phyloP scores from a whole-genome alignment of 1,140 invertebrate genomes.

The Papilio helenus region DNA sequence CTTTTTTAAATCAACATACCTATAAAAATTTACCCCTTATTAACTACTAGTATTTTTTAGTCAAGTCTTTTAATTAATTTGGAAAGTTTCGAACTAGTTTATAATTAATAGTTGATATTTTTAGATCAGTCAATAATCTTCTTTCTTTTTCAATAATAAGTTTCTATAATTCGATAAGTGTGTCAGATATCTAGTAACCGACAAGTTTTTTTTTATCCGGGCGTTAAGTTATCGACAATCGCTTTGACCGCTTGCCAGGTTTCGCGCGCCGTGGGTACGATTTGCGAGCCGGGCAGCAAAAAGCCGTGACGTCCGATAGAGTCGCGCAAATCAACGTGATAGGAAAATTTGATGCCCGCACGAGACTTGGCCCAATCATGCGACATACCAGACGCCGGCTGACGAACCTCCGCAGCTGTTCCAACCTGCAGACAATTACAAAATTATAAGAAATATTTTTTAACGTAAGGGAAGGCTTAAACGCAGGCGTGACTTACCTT shows the following conservation, averaged over 20 bases:
- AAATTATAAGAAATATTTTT: not conserved
- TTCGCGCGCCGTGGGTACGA: slow-evolving; percentile 90
- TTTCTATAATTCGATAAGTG: slow-evolving; percentile 31
- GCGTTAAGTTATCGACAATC: slow-evolving; percentile 83
- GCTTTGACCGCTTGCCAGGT: slow-evolving; percentile 91
- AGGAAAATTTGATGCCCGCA: slow-evolving; percentile 88
- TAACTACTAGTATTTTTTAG: not conserved
- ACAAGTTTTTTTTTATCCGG: slow-evolving; percentile 42
- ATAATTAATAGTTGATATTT: not conserved
- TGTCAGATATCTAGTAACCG: slow-evolving; percentile 4
- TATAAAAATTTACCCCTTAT: not conserved
- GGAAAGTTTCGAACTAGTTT: not conserved
- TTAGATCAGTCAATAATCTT: not conserved
- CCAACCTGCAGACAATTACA: slow-evolving; percentile 66
- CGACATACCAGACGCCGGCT: slow-evolving; percentile 86
- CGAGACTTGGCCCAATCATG: slow-evolving; percentile 89
- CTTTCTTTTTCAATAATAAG: not conserved
- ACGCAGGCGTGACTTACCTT: slow-evolving; percentile 70
- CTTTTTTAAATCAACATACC: not conserved
- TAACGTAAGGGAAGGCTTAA: not conserved
- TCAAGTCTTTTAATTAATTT: slow-evolving; percentile 2
- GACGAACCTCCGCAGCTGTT: slow-evolving; percentile 80
- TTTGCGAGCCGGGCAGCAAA: slow-evolving; percentile 89
- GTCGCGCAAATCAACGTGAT: slow-evolving; percentile 91
- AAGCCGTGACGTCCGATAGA: slow-evolving; percentile 89